These are phyloP conservation scores for Leptopilina syphax DNA, from an alignment of 2,888 invertebrate genomes.

Conservation along the genomic window DNA sequence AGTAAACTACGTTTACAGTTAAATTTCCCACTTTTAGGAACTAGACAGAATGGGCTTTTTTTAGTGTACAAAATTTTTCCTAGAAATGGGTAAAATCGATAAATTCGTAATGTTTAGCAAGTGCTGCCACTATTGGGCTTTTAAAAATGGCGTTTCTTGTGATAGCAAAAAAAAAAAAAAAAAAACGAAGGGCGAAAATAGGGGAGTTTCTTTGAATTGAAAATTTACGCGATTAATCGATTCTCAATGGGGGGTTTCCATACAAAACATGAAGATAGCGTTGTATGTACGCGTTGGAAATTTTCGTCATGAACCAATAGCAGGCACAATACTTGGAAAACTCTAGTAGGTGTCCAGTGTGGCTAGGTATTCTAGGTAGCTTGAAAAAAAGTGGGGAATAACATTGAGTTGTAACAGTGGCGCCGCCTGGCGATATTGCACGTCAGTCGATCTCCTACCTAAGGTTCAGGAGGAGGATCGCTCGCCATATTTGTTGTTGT, in stretches of 20 bases:
- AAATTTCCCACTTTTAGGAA: no score
- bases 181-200: no score
- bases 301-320: not conserved
- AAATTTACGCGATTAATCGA: not conserved
- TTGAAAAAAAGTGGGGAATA: not conserved
- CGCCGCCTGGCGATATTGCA: conserved; percentile 59
- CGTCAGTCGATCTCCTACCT: conserved; percentile 57
- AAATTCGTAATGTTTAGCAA: no score
- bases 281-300: not conserved
- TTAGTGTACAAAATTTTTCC: no score
- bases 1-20: no score
- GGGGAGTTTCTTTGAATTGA: not conserved
- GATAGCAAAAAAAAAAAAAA: no score
- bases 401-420: conserved; percentile 47
- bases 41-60: no score
- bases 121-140: no score
- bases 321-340: not conserved
- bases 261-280: not conserved
- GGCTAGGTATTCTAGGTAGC: no score
- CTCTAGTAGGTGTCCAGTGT: not conserved
- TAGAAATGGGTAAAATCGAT: no score
- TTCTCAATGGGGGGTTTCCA: not conserved
- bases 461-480: conserved; percentile 62
- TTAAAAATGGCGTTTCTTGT: no score
- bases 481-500: conserved; percentile 91